phyloP scores from a whole-genome alignment of 2,888 invertebrate species.

The Eilema griseolum region DNA sequence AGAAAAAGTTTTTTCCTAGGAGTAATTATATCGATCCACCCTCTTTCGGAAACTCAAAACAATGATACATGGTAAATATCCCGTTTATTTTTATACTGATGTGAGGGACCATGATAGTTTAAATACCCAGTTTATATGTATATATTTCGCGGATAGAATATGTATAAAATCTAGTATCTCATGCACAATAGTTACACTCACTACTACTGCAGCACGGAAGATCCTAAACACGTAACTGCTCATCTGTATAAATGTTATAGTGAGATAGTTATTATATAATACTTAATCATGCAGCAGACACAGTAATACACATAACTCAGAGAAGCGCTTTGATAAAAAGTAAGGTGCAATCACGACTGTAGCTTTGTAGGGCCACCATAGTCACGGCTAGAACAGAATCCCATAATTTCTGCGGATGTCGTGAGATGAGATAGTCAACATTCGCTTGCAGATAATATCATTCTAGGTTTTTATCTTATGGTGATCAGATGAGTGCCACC shows the following conservation, averaged over 20 bases:
- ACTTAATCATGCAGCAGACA: constrained; percentile 20
- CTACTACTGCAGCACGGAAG: neutral
- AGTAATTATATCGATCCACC: too few relatives aligned
- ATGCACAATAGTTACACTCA: neutral
- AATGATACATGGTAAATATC: too few relatives aligned
- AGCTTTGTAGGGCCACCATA: constrained; percentile 12
- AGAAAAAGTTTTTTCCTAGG: too few relatives aligned
- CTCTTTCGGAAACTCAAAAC: too few relatives aligned
- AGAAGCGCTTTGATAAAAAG: constrained; percentile 21
- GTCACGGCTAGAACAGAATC: constrained; percentile 20
- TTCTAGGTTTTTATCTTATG: constrained; percentile 10
- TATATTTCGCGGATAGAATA: too few relatives aligned
- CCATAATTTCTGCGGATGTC: constrained; percentile 14
- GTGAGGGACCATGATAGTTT: too few relatives aligned
- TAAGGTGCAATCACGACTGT: constrained; percentile 22
- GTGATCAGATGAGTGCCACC: constrained; percentile 9
- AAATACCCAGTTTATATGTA: too few relatives aligned
- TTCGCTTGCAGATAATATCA: constrained; percentile 24
- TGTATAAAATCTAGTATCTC: too few relatives aligned
- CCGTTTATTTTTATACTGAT: too few relatives aligned
- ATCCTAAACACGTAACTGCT: neutral
- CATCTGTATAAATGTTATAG: constrained; percentile 7
- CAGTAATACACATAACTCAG: neutral
- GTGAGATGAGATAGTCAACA: constrained; percentile 23
- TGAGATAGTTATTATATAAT: constrained; percentile 30